Base-by-base conservation (phyloP, 2,888 invertebrate species). In the Stenotaenia linearis region DNA sequence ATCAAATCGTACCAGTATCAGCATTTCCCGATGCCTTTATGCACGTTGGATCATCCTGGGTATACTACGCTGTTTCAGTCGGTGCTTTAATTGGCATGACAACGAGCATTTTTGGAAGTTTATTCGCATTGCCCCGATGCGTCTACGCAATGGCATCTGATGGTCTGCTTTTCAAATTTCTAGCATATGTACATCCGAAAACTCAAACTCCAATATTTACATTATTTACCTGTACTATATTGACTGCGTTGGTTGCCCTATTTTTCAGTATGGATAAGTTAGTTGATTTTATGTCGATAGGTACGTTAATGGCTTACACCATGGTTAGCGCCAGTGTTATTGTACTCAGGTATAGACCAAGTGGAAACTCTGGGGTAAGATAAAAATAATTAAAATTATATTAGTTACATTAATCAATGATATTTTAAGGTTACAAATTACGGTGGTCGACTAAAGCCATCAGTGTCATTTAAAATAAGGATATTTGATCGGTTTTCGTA, bases 31-130 rank as follows among this genome's bases (percentile, higher is more conserved):
- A 92, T 83, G 94, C 94, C 15, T 91, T 96, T 82, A 91, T 91
- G 0, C 89, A 90, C 15, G 89, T 92, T 45, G 91, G 93, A 56
- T 89, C 93, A 21, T 90, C 91, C 77, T 95, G 94, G 95, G 93
- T 94, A 0, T 93, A 93, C 87, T 94, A 93, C 84, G 90, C 92
- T 0, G 91, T 95, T 0, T 91, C 94, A 0, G 88, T 95, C 0
- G 96, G 96, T 1, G 95, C 96, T 0, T 90, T 96, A 3, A 94
- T 94, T 84, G 95, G 95, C n/a, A 94, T 96, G 94, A 94, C 94
- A 0, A 95, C 94, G 0, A 94, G 94, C 0, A 87, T 95, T 2
- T 89, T 96, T 79, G 96, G 96, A 0, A 93, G 94, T 0, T 88
- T 96, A 23, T 96, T 93, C 86, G 92, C 95, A 0, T 87, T 96